Evolutionary conservation across 2,797 vertebrate species (phyloP), one percentile per base, ranked within the genome.

Genomic region (Neostethus bicornis): DNA sequence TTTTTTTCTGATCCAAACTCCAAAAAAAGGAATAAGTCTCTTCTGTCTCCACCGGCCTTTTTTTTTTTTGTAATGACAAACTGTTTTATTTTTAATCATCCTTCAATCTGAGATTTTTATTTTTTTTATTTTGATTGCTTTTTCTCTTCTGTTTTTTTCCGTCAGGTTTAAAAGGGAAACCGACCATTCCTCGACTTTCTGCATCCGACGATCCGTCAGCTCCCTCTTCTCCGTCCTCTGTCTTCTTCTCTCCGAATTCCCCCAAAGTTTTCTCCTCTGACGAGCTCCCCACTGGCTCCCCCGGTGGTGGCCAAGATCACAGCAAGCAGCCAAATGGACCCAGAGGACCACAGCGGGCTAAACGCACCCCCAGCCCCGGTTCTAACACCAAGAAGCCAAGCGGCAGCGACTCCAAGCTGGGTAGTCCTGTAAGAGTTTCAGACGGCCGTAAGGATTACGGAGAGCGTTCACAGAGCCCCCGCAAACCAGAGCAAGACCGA

Each of bases 161-260:
- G 81, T 47, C 78, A 99, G 97, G 92, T 92, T 87, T 93, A 75
- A 91, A 93, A 92, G 94, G 96, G 81, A 90, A 86, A 91, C 88
- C 75, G 72, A 91, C 81, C 82, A 89, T 91, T 87, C 74, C 83
- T 66, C 89, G 88, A 82, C 80, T 86, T 62, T 87, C 89, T 62
- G 89, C 87, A 83, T 94, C 92, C 64, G 95, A 94, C 62, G 94
- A 95, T 29, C 90, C 86, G 75, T 89, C 81, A 24, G 79, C 92
- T 81, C 92, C 92, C 73, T 89, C 93, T 80, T 92, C 92, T 68
- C 90, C 93, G 63, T 89, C 91, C 74, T 80, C 92, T 53, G 72
- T 88, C 87, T 81, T 90, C 79, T 84, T 90, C 87, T 91, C 89
- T 77, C 86, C 91, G 38, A 77, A 85, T 51, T 84, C 92, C 59